A percentile compares a stretch with the other conserved stretches of the same genome.
Evolutionary conservation across 2,797 vertebrate genomes (phyloP).

Genomic region (Oreortyx pictus): DNA sequence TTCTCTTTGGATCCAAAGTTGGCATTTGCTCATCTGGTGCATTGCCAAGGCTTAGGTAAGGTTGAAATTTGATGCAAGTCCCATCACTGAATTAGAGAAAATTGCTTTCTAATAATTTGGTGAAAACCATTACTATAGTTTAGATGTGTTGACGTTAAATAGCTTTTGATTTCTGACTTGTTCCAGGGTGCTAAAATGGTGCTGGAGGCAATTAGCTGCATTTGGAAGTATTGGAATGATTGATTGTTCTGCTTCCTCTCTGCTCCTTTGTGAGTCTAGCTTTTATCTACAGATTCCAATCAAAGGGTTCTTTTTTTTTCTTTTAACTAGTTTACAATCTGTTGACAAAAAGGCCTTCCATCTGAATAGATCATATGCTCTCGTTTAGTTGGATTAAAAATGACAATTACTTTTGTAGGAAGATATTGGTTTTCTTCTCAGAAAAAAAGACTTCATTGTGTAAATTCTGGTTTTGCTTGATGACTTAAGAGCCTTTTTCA

Average conservation of each 20-base stretch:
- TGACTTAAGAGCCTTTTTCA: neutral
- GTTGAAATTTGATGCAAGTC: neutral
- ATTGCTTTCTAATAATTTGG: conserved; percentile 12
- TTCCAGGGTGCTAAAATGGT: conserved; percentile 17
- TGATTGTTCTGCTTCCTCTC: conserved; percentile 54
- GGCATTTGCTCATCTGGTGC: neutral
- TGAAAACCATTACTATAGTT: neutral
- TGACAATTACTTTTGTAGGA: conserved; percentile 11
- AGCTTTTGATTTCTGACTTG: conserved; percentile 47
- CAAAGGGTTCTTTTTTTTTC: conserved; percentile 12
- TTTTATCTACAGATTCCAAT: conserved; percentile 56
- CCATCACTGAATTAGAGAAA: neutral
- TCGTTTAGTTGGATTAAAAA: conserved; percentile 7
- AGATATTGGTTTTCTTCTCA: neutral
- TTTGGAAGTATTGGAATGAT: conserved; percentile 25
- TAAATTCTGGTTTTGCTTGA: conserved; percentile 32
- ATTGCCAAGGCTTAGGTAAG: neutral
- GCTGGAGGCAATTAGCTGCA: conserved; percentile 52
- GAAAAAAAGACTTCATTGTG: neutral
- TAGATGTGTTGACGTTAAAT: conserved; percentile 4
- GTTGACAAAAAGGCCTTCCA: conserved; percentile 18
- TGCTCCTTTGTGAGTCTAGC: conserved; percentile 45
- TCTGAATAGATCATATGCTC: neutral
- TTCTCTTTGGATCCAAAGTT: neutral
- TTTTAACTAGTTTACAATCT: conserved; percentile 20